Percentiles rank a stretch among this genome's conserved stretches.
Conservation (phyloP, 1,140 invertebrate genomes). For the Drosophila quadrilineata region DNA sequence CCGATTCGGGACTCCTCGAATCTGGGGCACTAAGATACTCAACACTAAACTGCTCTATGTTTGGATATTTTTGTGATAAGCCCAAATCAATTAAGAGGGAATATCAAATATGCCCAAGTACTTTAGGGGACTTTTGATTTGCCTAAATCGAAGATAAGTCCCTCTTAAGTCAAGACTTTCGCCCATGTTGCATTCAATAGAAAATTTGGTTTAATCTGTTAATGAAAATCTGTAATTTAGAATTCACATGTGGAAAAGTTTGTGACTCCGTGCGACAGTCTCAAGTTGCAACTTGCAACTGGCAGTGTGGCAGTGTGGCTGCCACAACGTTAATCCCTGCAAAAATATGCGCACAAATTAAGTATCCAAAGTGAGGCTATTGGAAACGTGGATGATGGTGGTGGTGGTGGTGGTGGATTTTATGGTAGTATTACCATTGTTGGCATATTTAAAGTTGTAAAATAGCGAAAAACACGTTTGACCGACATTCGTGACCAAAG, state of each 20-base stretch:
- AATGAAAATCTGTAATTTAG: conserved; percentile 31
- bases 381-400: background rate
- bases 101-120: no score
- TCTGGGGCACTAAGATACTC: background rate
- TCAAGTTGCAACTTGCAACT: conserved; percentile 39
- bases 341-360: conserved; percentile 79
- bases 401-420: background rate
- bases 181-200: background rate
- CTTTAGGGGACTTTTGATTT: no score
- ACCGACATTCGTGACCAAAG: conserved; percentile 79
- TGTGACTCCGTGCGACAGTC: conserved; percentile 22
- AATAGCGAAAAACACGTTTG: conserved; percentile 79
- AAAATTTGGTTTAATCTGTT: conserved; percentile 24
- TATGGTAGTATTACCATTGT: conserved; percentile 49
- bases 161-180: conserved; percentile 27
- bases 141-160: conserved; percentile 5
- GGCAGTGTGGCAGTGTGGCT: conserved; percentile 28
- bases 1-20: conserved; percentile 22
- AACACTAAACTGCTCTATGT: background rate
- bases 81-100: conserved; percentile 20
- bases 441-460: conserved; percentile 80
- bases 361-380: conserved; percentile 46
- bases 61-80: conserved; percentile 2
- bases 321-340: conserved; percentile 69
- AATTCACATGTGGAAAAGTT: conserved; percentile 33